Percentiles rank a stretch among this genome's conserved stretches.
phyloP scores from a whole-genome alignment of 2,888 invertebrate genomes.

The Syrphus vitripennis region DNA sequence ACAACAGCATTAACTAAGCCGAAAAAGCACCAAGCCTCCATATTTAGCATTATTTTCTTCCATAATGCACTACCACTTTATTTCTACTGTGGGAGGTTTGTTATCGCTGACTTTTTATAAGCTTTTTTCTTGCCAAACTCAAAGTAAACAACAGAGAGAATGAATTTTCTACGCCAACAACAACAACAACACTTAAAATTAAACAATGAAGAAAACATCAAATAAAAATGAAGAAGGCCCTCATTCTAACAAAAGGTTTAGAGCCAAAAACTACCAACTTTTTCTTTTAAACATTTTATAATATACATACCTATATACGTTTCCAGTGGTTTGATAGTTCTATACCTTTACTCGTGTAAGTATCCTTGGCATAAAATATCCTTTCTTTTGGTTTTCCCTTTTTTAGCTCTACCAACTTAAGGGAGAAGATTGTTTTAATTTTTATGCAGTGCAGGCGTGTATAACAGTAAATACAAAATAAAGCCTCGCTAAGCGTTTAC shows the following conservation, averaged over 20 bases:
- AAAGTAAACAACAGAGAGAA: neutral
- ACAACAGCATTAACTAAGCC: too few relatives aligned
- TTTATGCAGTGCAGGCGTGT: constrained; percentile 45
- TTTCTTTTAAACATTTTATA: constrained; percentile 13
- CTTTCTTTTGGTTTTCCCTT: constrained; percentile 6
- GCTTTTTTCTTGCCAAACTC: neutral
- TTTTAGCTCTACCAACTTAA: neutral
- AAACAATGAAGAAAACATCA: constrained; percentile 4
- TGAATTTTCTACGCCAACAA: neutral
- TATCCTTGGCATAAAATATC: constrained; percentile 45
- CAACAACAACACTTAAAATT: neutral
- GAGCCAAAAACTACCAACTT: neutral
- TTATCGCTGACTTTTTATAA: neutral
- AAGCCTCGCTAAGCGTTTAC: constrained; percentile 63
- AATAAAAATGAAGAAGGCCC: neutral
- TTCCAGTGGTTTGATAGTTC: constrained; percentile 20
- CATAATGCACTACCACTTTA: neutral
- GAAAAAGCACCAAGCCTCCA: too few relatives aligned
- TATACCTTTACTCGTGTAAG: constrained; percentile 24
- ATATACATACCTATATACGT: too few relatives aligned
- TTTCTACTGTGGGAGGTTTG: neutral
- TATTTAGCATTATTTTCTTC: neutral
- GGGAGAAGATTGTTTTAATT: constrained; percentile 67
- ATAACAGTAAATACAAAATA: constrained; percentile 30
- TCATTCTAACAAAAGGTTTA: neutral